phyloP scores from a whole-genome alignment of 2,888 invertebrate species.

The Tanytarsus gracilentus region DNA sequence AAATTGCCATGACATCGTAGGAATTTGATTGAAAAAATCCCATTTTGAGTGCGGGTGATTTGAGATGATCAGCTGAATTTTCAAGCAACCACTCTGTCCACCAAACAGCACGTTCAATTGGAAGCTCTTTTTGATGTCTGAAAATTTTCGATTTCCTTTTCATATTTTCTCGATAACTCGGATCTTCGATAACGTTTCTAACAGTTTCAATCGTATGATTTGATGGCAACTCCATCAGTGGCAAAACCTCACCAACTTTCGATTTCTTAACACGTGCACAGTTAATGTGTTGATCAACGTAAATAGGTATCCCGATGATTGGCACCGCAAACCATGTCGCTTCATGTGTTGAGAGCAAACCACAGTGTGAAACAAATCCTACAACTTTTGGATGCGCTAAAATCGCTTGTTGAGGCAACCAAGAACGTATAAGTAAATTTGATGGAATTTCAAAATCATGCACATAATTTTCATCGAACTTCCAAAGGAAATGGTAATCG shows the following conservation, averaged over 20 bases:
- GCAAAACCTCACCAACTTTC: slow-evolving; percentile 32
- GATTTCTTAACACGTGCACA: slow-evolving; percentile 18
- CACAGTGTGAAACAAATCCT: slow-evolving; percentile 31
- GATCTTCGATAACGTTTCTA: slow-evolving; percentile 31
- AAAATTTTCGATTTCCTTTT: not conserved
- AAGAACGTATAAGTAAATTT: slow-evolving; percentile 44
- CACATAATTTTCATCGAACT: slow-evolving; percentile 30
- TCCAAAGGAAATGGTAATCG: slow-evolving; percentile 29
- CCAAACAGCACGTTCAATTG: slow-evolving; percentile 32
- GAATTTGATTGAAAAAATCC: slow-evolving; percentile 9
- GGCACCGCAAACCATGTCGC: slow-evolving; percentile 33
- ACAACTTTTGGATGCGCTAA: slow-evolving; percentile 17
- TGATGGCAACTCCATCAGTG: slow-evolving; percentile 31
- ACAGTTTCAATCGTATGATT: slow-evolving; percentile 30
- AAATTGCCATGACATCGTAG: not conserved
- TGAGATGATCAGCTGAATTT: slow-evolving; percentile 30
- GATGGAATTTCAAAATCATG: slow-evolving; percentile 35
- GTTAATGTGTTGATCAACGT: slow-evolving; percentile 35
- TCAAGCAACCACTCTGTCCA: slow-evolving; percentile 32
- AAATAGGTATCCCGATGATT: slow-evolving; percentile 36
- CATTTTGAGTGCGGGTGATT: not conserved
- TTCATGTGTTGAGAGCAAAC: slow-evolving; percentile 28
- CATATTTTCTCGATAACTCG: slow-evolving; percentile 29
- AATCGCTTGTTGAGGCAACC: slow-evolving; percentile 48
- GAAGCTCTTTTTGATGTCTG: slow-evolving; percentile 31